These are phyloP conservation scores for Synanthedon andrenaeformis DNA, from an alignment of 2,888 invertebrate genomes.

Conservation along the genomic window DNA sequence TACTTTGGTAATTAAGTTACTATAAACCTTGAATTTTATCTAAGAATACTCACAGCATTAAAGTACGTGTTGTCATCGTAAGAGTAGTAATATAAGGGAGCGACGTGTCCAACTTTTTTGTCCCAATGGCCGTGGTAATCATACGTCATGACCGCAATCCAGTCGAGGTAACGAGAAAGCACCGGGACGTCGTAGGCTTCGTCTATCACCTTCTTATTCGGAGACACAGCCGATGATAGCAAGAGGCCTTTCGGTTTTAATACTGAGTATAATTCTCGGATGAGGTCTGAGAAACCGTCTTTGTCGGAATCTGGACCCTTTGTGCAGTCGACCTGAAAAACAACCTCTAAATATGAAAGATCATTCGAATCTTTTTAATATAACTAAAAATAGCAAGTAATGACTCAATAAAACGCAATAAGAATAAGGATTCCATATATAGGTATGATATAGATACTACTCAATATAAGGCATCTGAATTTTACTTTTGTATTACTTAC, in stretches of 20 bases:
- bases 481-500: too few species aligned
- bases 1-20: too few species aligned
- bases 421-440: not conserved
- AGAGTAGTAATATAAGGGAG: conserved; percentile 85
- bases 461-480: too few species aligned
- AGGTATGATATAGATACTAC: too few species aligned
- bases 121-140: conserved; percentile 95
- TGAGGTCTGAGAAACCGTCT: conserved; percentile 79
- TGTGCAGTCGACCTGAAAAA: conserved; percentile 80
- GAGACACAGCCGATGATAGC: conserved; percentile 87
- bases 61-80: conserved; percentile 85
- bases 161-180: conserved; percentile 81
- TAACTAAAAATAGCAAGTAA: not conserved
- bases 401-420: not conserved
- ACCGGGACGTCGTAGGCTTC: conserved; percentile 86
- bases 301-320: conserved; percentile 89
- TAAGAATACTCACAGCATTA: conserved; percentile 75
- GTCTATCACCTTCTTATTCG: conserved; percentile 89
- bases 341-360: too few species aligned
- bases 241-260: conserved; percentile 77
- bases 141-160: conserved; percentile 94
- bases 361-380: conserved; percentile 2
- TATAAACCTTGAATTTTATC: too few species aligned
- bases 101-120: conserved; percentile 90
- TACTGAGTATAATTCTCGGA: conserved; percentile 77